Conservation (phyloP, 2,113 vertebrate species). For the Capricornis sumatraensis region DNA sequence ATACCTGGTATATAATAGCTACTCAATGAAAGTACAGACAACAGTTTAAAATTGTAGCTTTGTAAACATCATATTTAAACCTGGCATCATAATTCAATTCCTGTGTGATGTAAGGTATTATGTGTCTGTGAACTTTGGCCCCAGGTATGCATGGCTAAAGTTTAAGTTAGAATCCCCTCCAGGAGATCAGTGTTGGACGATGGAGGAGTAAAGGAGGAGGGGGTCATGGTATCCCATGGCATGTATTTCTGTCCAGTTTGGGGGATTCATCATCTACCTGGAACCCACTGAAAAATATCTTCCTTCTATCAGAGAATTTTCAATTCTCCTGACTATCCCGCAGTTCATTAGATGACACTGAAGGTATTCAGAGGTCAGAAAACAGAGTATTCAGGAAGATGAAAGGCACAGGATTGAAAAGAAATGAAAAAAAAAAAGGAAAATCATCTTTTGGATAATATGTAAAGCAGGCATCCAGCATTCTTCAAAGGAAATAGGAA, state of each 20-base stretch:
- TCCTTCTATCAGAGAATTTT: neutral
- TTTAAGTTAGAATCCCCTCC: neutral
- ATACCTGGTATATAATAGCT: neutral
- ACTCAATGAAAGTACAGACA: neutral
- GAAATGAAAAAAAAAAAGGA: neutral
- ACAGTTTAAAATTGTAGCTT: neutral
- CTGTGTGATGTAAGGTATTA: fast-evolving
- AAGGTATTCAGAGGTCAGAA: neutral
- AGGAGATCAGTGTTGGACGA: neutral
- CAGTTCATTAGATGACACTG: neutral
- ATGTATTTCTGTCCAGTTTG: neutral
- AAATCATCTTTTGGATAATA: neutral
- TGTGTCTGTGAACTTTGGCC: neutral
- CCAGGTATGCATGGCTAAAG: neutral
- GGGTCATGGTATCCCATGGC: neutral
- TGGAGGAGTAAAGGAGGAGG: neutral
- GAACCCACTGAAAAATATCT: neutral
- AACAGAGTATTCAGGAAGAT: neutral
- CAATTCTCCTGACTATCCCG: neutral
- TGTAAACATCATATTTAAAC: constrained; percentile 30
- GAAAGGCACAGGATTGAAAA: neutral
- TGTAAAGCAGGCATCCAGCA: neutral
- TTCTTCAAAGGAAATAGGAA: neutral
- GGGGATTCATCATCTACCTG: neutral
- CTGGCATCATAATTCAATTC: neutral